Base-by-base conservation (phyloP, 2,888 invertebrate genomes). In the Heliconius charithonia region DNA sequence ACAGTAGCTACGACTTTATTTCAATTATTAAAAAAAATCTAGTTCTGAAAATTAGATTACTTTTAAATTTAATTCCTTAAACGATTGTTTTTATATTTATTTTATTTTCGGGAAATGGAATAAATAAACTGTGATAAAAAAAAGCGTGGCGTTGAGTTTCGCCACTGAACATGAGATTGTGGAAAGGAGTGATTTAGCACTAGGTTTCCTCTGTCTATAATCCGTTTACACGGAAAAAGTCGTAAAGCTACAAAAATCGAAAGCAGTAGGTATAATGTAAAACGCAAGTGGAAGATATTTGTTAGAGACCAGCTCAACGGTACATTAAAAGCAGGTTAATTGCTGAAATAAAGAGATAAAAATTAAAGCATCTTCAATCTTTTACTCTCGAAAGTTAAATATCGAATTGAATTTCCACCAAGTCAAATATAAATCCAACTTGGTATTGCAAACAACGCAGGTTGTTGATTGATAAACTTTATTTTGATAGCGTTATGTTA, bases 321-420 rank as follows among this genome's bases (percentile, higher is more conserved):
- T 72, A 72, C 59, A 37, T 72, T 72, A 72, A 59, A 72, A 32
- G 59, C 72, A 83, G 83, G 85, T 86, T 87, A 87, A 87, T 87
- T 86, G 85, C 84, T 83, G 84, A 84, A 85, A 85, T 83, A 84
- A 85, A 83, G 82, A 86, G 87, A 87, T 87, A 86, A 86, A 87
- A 86, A 86, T 85, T 85, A 85, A 59, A 86, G 83, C 80, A 79
- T 83, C 83, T 84, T 83, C 83, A 84, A 86, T 85, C 83, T 84
- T 84, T 72, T 59, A 32, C 56, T 32, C 79, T 69, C 81, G 81
- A 82, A 78, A 83, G 70, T 80, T 79, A 76, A 80, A 80, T 70
- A 66, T 25, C 69, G 73, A 76, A 79, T 76, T 79, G 70, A 76
- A 79, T 79, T 78, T 73, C 51, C 73, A 72, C n/a, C 56, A 71